Base-by-base conservation (phyloP, 2,113 vertebrate species). In the Bos javanicus region DNA sequence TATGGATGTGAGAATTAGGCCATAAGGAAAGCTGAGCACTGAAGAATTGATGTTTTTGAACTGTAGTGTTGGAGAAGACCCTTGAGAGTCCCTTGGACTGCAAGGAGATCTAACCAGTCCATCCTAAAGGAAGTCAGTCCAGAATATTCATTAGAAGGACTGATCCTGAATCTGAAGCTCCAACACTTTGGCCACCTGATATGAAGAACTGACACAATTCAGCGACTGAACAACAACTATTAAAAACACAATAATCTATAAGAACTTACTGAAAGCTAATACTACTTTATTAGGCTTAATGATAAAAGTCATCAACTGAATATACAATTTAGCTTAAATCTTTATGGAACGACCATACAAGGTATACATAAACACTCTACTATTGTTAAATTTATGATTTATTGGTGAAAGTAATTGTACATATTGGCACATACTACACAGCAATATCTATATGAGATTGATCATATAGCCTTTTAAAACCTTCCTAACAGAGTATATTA, bases 361-460 rank as follows among this genome's bases (percentile, higher is more conserved):
- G 21, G 26, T 46, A 87, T 54, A 87, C 10, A 50, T 67, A 94
- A 93, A 94, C 5, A 76, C 25, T 95, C 56, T 57, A 56, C 10
- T 59, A 76, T 26, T 86, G 67, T 62, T 97, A 97, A 96, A 92
- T 94, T 90, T 88, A 94, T 92, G 87, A 85, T 76, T 96, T 93
- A 90, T 57, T 87, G 52, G n/a, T 95, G 30, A 98, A 14, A 93
- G 12, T 87, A 94, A 87, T 93, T 91, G 86, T 94, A 91, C 25
- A 91, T 64, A 87, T 83, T 91, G 87, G 50, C 59, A 91, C 33
- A 95, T 3, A 26, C 80, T 95, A 95, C 8, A 96, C 12, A 88
- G 67, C 26, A 94, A 25, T 54, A 87, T 74, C 64, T 95, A 57
- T 71, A 76, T 39, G 59, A 95, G 30, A 39, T 15, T 84, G 17